phyloP scores from a whole-genome alignment of 2,113 vertebrate genomes.

The Trogon surrucura region DNA sequence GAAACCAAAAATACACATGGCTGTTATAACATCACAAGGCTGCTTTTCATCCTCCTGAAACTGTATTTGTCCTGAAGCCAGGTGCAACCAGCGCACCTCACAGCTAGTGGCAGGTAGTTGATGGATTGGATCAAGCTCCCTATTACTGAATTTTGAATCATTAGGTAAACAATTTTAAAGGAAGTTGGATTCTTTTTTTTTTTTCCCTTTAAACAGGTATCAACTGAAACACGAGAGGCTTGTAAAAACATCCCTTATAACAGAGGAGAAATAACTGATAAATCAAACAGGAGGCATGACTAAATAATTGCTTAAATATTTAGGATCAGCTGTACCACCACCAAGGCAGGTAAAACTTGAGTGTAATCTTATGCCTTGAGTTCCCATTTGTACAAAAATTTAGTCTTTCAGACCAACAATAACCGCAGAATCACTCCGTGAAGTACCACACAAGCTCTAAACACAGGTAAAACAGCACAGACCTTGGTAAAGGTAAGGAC shows the following conservation, averaged over 20 bases:
- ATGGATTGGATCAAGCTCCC: not conserved
- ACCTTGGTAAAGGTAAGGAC: not conserved
- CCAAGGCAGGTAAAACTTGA: not conserved
- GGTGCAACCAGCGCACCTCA: not conserved
- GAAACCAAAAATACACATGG: not conserved
- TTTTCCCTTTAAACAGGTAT: not conserved
- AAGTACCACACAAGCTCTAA: not conserved
- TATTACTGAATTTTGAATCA: not conserved
- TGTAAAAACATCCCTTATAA: not conserved
- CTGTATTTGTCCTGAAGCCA: not conserved
- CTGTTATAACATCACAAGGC: not conserved
- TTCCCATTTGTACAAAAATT: not conserved
- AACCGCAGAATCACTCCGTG: rapidly evolving
- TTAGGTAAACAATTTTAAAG: not conserved
- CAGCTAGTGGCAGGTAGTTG: not conserved
- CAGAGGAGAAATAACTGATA: not conserved
- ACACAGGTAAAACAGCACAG: not conserved
- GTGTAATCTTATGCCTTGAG: not conserved
- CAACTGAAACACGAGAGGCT: not conserved
- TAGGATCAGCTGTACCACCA: not conserved
- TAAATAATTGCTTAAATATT: not conserved
- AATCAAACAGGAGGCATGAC: not conserved
- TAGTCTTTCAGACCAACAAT: not conserved
- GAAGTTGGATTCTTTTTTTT: not conserved
- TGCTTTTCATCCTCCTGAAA: not conserved